Base-by-base conservation (phyloP, 2,113 vertebrate species). In the Sylvietta virens region DNA sequence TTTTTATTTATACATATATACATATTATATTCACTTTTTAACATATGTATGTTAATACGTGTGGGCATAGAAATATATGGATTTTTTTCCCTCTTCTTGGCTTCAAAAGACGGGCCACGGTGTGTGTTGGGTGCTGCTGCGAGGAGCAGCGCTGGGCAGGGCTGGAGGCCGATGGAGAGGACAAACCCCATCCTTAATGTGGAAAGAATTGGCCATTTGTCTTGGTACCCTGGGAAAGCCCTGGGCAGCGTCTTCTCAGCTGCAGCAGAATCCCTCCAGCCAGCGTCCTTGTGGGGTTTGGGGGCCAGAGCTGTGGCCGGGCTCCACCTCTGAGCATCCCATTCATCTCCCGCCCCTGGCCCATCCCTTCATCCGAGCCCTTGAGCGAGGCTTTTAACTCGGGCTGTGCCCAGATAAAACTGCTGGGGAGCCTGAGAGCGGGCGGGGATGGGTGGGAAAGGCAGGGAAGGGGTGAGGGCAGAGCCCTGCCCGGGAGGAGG, bases 121-220 rank as follows among this genome's bases (percentile, higher is more conserved):
- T 23, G 76, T 3, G 37, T 16, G n/a, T 2, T 42, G 65, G 82
- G 40, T 56, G 10, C 47, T 7, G 37, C 5, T 4, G 56, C 5
- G 77, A 37, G 89, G 89, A 26, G 31, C 17, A 6, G 76, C 1
- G 0, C 40, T 11, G 56, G 42, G 51, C 5, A 3, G 77, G 58
- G 61, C 74, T 66, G 65, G 13, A 72, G 73, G 66, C 57, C 33
- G 78, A 6, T 48, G 86, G 58, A 28, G 61, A 21, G 1, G 50
- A 74, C 42, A 81, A 35, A 77, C 62, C 86, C n/a, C 54, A 35
- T 18, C 88, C 88, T 86, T 15, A 57, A 18, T 15, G 45, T 30
- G 31, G 72, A 11, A 96, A 93, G 95, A 94, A 97, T 94, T 47
- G 84, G 5, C 88, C 72, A 27, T 94, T 97, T 97, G 88, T 97